Percentiles rank a stretch among this genome's conserved stretches.
Conservation (phyloP, 2,113 vertebrate species). For the Zosterops borbonicus region DNA sequence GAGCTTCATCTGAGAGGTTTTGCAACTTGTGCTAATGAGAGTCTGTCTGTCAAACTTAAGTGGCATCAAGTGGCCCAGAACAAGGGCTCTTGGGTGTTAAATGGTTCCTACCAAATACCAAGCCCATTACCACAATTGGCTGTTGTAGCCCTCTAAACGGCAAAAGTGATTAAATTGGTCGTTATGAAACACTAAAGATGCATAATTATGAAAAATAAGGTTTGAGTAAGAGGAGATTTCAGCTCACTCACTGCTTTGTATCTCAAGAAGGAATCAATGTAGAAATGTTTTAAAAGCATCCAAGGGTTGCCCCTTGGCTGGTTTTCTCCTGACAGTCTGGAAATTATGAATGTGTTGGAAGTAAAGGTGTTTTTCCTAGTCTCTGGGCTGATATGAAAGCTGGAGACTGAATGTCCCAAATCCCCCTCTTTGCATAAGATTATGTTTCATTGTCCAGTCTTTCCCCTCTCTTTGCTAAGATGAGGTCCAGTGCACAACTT, state of each 20-base stretch:
- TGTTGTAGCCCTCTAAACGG: conserved; percentile 78
- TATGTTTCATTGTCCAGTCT: background rate
- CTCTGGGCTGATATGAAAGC: background rate
- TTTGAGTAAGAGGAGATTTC: conserved; percentile 71
- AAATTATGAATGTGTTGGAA: background rate
- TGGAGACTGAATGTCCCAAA: background rate
- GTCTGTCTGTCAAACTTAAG: conserved; percentile 82
- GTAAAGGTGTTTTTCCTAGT: background rate
- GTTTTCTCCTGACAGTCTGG: conserved; percentile 5
- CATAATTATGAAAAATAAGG: conserved; percentile 82
- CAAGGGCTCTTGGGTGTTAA: conserved; percentile 79
- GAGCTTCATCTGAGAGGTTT: conserved; percentile 73
- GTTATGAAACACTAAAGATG: conserved; percentile 78
- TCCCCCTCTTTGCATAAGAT: background rate
- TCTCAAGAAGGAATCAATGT: conserved; percentile 69
- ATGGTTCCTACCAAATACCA: conserved; percentile 82
- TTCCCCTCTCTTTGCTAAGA: background rate
- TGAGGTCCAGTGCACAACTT: background rate
- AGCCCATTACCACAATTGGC: conserved; percentile 81
- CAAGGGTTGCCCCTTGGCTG: conserved; percentile 12
- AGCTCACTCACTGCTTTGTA: conserved; percentile 69
- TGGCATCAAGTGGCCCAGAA: conserved; percentile 78
- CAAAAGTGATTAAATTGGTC: conserved; percentile 81
- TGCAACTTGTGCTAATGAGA: conserved; percentile 76
- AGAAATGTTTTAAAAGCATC: conserved; percentile 63